A percentile compares a stretch with the other conserved stretches of the same genome.
Conservation (phyloP, 1,140 invertebrate genomes). For the Pseudobourletiella spinata region DNA sequence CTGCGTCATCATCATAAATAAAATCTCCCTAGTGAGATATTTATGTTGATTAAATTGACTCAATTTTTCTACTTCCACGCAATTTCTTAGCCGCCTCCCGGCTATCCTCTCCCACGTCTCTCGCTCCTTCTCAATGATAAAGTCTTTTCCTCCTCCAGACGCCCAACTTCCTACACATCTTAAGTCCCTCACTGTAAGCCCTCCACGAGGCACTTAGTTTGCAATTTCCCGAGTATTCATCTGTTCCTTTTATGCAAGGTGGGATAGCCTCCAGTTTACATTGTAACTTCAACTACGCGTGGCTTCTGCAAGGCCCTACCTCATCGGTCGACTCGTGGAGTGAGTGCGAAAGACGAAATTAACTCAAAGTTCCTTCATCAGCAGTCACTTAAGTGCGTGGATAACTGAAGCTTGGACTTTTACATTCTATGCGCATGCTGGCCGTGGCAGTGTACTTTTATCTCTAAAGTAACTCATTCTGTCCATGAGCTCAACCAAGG, state of each 20-base stretch:
- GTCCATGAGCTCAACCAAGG: no score
- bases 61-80: conserved; percentile 8
- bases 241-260: background rate
- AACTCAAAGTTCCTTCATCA: no score
- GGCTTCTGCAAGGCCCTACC: background rate
- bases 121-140: conserved; percentile 3
- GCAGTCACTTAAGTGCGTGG: no score
- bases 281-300: no score
- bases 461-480: no score
- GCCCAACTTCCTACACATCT: background rate
- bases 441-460: no score
- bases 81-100: conserved; percentile 1
- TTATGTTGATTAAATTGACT: conserved; percentile 31
- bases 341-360: no score
- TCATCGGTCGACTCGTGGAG: no score
- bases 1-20: conserved; percentile 23
- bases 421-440: no score
- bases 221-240: background rate
- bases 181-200: background rate
- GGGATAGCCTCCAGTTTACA: background rate
- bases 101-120: background rate
- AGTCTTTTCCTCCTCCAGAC: background rate
- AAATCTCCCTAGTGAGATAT: conserved; percentile 29
- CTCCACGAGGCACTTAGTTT: background rate
- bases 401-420: no score